Evolutionary conservation across 2,797 vertebrate genomes (phyloP), one percentile per base, ranked within the genome.

Genomic region (Aeoliscus strigatus): DNA sequence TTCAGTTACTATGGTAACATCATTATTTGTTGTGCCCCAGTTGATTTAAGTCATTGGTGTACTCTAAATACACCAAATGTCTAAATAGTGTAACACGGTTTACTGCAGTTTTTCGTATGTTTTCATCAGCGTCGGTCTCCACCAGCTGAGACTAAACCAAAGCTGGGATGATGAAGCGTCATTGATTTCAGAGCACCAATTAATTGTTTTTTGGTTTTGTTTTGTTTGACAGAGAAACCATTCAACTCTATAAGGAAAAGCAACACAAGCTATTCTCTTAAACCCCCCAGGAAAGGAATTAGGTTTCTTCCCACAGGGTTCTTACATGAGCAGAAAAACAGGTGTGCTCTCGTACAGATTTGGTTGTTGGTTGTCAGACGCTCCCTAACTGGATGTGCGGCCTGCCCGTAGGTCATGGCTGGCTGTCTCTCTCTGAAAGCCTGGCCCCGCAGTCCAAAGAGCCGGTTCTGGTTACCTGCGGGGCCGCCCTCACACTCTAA

Each of bases 401-500:
- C 21, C 36, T 34, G 41, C 52, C 42, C 55, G 45, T 21, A 54
- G 67, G 69, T 69, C 61, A 66, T 17, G 42, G 33, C 54, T 66
- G 51, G 50, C 48, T 59, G 60, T 74, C 60, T 71, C 27, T 46
- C 39, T 45, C 28, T 69, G 32, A 50, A 62, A 76, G 43, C 41
- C 39, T 39, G 52, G 31, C 44, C 48, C 60, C 27, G 29, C 66
- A 51, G 51, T 54, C 61, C 60, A 42, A 38, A 54, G 65, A 67
- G 56, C 38, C 28, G 26, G 59, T 60, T 78, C 57, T 23, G 60
- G 62, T 82, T 82, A 80, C 75, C 68, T 74, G 66, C 43, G 60
- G 61, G 73, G 59, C 59, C 76, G 61, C 65, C 30, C 47, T 46
- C 3, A 1, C 45, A 47, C 57, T 54, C 55, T 24, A 43, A 66